phyloP scores from a whole-genome alignment of 2,888 invertebrate species.

The Dione vanillae region DNA sequence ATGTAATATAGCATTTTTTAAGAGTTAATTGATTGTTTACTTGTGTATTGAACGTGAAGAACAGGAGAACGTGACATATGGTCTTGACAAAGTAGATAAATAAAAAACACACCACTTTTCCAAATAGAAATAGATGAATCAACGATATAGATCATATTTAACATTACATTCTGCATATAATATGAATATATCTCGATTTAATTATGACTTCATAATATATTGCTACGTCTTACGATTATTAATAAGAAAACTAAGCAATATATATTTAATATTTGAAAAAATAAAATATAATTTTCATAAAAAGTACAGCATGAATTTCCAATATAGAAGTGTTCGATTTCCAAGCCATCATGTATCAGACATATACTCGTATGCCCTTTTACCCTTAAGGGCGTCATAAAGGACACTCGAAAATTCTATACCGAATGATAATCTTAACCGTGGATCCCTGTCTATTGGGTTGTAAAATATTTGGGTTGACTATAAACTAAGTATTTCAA shows the following conservation, averaged over 20 bases:
- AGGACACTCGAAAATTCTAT: slow-evolving; percentile 43
- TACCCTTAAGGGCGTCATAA: slow-evolving; percentile 43
- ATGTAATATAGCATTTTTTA: too few relatives aligned
- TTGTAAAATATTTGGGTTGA: slow-evolving; percentile 41
- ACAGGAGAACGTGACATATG: too few relatives aligned
- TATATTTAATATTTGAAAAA: neutral
- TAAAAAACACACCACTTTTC: too few relatives aligned
- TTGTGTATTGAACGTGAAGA: too few relatives aligned
- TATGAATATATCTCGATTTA: too few relatives aligned
- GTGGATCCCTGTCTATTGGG: slow-evolving; percentile 41
- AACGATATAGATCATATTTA: too few relatives aligned
- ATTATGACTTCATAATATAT: too few relatives aligned
- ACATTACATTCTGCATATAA: too few relatives aligned
- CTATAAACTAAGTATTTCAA: slow-evolving; percentile 12
- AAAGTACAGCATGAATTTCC: slow-evolving; percentile 6
- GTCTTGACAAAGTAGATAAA: too few relatives aligned
- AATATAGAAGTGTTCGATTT: slow-evolving; percentile 28
- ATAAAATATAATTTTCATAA: slow-evolving; percentile 3
- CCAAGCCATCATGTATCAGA: slow-evolving; percentile 39
- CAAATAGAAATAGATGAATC: too few relatives aligned
- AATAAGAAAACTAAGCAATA: neutral
- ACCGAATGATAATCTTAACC: slow-evolving; percentile 41
- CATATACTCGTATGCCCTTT: slow-evolving; percentile 40
- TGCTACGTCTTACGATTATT: too few relatives aligned
- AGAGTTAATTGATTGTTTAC: too few relatives aligned